phyloP scores from a whole-genome alignment of 2,888 invertebrate genomes.

The Acleris holmiana region DNA sequence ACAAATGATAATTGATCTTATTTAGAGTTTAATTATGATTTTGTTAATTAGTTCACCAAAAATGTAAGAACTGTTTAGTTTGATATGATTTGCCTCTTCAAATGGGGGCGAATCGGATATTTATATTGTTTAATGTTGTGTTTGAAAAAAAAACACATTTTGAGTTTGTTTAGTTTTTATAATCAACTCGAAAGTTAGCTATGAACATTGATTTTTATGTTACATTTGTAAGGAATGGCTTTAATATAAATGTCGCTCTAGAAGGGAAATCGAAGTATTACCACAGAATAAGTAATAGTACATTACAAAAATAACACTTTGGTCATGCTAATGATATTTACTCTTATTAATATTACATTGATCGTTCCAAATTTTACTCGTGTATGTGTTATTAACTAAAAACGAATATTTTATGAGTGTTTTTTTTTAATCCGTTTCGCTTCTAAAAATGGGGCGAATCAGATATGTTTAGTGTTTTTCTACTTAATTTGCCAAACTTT shows the following conservation, averaged over 20 bases:
- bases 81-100: background rate
- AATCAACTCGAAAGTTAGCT: background rate
- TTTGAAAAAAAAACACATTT: background rate
- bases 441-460: background rate
- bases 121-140: background rate
- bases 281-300: too few relatives aligned
- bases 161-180: background rate
- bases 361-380: background rate
- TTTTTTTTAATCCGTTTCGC: background rate
- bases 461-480: conserved; percentile 1
- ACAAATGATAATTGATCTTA: background rate
- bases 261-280: background rate
- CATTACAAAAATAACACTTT: background rate
- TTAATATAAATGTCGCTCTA: background rate
- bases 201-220: background rate
- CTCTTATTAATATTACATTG: background rate
- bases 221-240: background rate
- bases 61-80: background rate
- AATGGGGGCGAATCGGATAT: background rate
- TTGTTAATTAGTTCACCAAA: background rate
- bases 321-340: background rate
- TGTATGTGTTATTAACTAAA: background rate
- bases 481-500: background rate
- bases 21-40: background rate
- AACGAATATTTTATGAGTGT: background rate